A percentile compares a stretch with the other conserved stretches of the same genome.
Conservation (phyloP, 2,113 vertebrate species). For the Cyanistes caeruleus region DNA sequence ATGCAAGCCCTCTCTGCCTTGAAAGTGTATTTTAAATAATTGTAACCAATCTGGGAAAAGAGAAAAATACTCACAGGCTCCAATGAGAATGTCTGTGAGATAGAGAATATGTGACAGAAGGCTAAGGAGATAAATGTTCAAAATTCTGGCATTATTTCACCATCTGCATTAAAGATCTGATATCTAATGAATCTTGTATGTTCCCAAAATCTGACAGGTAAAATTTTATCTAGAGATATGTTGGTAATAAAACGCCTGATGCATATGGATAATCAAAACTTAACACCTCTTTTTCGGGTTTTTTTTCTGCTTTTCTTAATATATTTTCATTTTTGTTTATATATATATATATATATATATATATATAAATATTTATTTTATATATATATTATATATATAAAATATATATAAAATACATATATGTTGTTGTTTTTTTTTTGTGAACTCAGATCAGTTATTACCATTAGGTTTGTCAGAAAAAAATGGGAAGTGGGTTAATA, state of each 20-base stretch:
- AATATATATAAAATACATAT: too few relatives aligned
- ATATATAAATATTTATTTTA: too few relatives aligned
- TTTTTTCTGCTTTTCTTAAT: not conserved
- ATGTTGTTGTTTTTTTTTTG: too few relatives aligned
- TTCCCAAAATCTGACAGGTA: slow-evolving; percentile 18
- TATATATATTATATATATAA: too few relatives aligned
- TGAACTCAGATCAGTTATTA: not conserved
- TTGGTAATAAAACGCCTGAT: not conserved
- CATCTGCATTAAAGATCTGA: slow-evolving; percentile 22
- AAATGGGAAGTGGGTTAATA: not conserved
- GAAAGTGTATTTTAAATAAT: slow-evolving; percentile 33
- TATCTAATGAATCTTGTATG: slow-evolving; percentile 35
- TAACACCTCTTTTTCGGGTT: not conserved
- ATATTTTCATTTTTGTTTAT: not conserved
- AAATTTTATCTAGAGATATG: slow-evolving; percentile 9
- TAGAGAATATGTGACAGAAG: not conserved
- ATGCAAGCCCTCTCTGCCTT: slow-evolving; percentile 37
- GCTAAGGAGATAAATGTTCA: not conserved
- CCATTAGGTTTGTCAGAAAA: not conserved
- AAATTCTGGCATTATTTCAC: slow-evolving; percentile 43
- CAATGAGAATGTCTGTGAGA: slow-evolving; percentile 1
- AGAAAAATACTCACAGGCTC: slow-evolving; percentile 28
- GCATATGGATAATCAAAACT: not conserved
- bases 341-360: too few relatives aligned
- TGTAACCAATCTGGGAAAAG: not conserved